Evolutionary conservation across 2,797 vertebrate genomes (phyloP), one percentile per base, ranked within the genome.

Genomic region (Tokudaia tokunoshimensis): DNA sequence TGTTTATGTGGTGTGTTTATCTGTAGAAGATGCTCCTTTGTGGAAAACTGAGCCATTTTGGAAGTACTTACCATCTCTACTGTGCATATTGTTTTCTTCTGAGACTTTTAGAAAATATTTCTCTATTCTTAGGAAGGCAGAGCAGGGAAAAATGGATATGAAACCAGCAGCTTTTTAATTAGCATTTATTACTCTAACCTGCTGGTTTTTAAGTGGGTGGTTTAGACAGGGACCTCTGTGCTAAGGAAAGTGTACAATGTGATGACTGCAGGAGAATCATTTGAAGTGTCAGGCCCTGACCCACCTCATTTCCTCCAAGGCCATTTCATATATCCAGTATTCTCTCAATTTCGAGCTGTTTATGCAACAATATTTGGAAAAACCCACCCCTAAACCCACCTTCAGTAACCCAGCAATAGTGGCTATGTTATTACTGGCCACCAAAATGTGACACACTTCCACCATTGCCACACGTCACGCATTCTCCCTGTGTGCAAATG

Each of bases 171-270:
- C 13, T 92, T 92, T 95, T 94, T 74, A 97, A 22, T 93, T 61
- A 93, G 83, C 50, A 95, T 80, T 97, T 95, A 87, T 94, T 94
- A 81, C 5, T 79, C 29, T 75, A 74, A 82, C 85, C 29, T 96
- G 59, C 34, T 94, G 93, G 13, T 76, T 92, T 95, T 96, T 97
- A 95, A 96, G 74, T 61, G 57, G 89, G 89, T 94, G 55, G 24
- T 79, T 75, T 93, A 95, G 70, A 87, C 19, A 34, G 34, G 79
- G 79, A 85, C 67, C 26, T 74, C 75, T 81, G 52, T 24, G 1
- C 81, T 80, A 88, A 50, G 81, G 87, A 92, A 92, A 96, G 89
- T 57, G 13, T 12, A 76, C 13, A 44, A 57, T 88, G 70, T 5
- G 63, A 70, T 50, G 47, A 92, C 82, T 88, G 75, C 20, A 76